Percentiles rank a stretch among this genome's conserved stretches.
phyloP scores from a whole-genome alignment of 2,113 vertebrate species.

The Podarcis raffonei region DNA sequence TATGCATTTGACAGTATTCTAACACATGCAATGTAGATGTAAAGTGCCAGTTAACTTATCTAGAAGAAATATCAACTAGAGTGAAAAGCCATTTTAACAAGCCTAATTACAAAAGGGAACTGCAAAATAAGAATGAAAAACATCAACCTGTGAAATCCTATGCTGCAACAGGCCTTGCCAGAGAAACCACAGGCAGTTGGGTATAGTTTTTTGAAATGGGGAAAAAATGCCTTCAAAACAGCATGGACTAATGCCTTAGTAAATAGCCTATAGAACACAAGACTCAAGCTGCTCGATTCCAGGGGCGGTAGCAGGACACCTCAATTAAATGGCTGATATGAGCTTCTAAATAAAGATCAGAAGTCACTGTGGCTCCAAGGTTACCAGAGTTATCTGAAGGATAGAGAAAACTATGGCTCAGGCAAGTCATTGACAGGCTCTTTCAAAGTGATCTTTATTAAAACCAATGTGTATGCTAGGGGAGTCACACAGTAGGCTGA shows the following conservation, averaged over 20 bases:
- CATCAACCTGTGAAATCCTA: background rate
- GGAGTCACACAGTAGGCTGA: background rate
- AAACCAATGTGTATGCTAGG: background rate
- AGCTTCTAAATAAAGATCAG: constrained; percentile 55
- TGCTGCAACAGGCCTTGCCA: constrained; percentile 17
- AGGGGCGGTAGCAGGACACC: constrained; percentile 45
- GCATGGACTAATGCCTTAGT: constrained; percentile 34
- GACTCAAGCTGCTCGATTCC: constrained; percentile 48
- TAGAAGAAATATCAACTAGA: background rate
- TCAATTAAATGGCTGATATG: constrained; percentile 53
- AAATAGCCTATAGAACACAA: constrained; percentile 38
- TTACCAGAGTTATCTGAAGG: constrained; percentile 44
- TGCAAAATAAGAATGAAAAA: background rate
- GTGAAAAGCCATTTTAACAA: background rate
- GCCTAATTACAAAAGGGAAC: background rate
- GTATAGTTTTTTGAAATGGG: background rate
- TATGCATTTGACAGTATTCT: background rate
- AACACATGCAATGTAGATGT: background rate
- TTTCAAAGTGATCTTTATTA: background rate
- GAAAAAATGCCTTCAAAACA: constrained; percentile 23
- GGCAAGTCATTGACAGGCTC: constrained; percentile 2
- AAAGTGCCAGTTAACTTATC: background rate
- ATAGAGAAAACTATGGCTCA: constrained; percentile 39
- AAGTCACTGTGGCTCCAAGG: constrained; percentile 36
- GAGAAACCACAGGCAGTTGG: constrained; percentile 49